phyloP scores from a whole-genome alignment of 2,797 vertebrate genomes.

The Aratinga solstitialis region DNA sequence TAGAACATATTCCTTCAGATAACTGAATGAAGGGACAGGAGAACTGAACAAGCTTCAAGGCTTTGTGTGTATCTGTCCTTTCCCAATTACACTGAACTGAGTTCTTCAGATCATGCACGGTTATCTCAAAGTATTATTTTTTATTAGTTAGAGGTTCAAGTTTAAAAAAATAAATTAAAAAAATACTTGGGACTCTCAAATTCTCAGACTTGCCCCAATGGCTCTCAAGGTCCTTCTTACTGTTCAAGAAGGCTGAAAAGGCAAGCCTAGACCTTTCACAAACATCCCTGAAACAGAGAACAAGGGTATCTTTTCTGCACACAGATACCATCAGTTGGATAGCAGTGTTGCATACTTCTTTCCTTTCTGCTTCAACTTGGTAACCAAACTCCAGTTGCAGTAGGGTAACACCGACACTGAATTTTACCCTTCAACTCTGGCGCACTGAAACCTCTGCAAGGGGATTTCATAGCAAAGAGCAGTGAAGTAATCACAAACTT shows the following conservation, averaged over 20 bases:
- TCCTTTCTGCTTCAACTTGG: not conserved
- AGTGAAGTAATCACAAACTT: not conserved
- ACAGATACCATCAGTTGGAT: not conserved
- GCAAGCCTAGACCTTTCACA: not conserved
- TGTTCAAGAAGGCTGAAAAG: not conserved
- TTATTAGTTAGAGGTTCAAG: not conserved
- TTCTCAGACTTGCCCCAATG: not conserved
- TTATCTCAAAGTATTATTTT: not conserved
- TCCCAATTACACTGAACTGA: not conserved
- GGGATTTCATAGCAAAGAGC: not conserved
- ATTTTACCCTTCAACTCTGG: not conserved
- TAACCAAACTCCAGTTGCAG: not conserved
- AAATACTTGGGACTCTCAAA: not conserved
- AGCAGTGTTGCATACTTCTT: not conserved
- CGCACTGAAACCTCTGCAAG: not conserved
- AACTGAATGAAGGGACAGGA: not conserved
- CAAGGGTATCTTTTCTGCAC: not conserved
- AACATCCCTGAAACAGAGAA: not conserved
- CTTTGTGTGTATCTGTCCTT: not conserved
- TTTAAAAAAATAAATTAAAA: not conserved
- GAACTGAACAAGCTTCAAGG: not conserved
- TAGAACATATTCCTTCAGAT: not conserved
- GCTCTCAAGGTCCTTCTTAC: not conserved
- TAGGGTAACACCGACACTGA: not conserved
- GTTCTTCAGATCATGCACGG: not conserved